A percentile compares a stretch with the other conserved stretches of the same genome.
phyloP scores from a whole-genome alignment of 2,888 invertebrate genomes.

The Eristalis intricaria region DNA sequence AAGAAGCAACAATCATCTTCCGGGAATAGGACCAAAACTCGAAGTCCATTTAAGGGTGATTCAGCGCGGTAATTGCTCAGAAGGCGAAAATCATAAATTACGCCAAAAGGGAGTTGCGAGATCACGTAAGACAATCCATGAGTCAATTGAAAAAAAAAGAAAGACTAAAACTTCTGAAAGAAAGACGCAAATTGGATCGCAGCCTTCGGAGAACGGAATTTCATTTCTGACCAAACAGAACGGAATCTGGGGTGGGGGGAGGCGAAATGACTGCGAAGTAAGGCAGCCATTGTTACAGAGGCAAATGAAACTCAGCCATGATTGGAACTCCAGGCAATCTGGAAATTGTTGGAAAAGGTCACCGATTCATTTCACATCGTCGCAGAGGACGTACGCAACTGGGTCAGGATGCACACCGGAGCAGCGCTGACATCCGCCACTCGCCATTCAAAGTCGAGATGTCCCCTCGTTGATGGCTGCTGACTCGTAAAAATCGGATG shows the following conservation, averaged over 20 bases:
- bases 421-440: background rate
- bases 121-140: background rate
- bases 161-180: background rate
- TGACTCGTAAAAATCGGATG: background rate
- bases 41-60: background rate
- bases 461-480: background rate
- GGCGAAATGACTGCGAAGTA: background rate
- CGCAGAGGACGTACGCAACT: background rate
- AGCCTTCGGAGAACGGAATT: background rate
- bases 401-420: background rate
- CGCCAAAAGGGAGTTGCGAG: background rate
- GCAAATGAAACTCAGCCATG: background rate
- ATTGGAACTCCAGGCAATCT: background rate
- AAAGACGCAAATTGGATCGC: background rate
- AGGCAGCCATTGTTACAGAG: background rate
- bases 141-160: background rate
- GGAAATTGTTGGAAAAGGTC: background rate
- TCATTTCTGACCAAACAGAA: background rate
- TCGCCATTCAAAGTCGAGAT: background rate
- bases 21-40: background rate
- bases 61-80: background rate
- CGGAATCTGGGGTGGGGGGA: background rate
- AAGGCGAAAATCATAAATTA: background rate
- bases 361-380: background rate
- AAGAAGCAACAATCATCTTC: background rate